Evolutionary conservation across 2,888 invertebrate genomes (phyloP).

Genomic region (Callyntrura guangdongensis): DNA sequence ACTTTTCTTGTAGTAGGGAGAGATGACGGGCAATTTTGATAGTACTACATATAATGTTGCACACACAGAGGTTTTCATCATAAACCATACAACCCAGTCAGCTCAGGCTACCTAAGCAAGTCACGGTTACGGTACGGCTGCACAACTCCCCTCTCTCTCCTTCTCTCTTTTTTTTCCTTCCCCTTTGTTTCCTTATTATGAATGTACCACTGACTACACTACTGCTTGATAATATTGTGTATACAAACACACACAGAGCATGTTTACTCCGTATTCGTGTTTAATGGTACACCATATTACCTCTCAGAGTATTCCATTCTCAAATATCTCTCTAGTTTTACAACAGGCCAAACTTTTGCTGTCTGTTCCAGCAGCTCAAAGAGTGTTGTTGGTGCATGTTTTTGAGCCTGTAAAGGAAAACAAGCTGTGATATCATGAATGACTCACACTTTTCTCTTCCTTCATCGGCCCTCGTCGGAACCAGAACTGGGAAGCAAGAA

Average conservation of each 20-base stretch:
- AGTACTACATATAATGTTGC: neutral
- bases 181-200: slow-evolving; percentile 32
- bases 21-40: neutral
- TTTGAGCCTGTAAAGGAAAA: slow-evolving; percentile 67
- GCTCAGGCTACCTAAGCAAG: neutral
- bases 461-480: slow-evolving; percentile 73
- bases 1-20: slow-evolving; percentile 27
- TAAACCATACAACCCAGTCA: slow-evolving; percentile 6
- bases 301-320: slow-evolving; percentile 43
- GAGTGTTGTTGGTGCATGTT: slow-evolving; percentile 55
- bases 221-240: neutral
- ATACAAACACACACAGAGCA: neutral
- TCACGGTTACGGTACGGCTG: neutral
- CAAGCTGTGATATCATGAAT: slow-evolving; percentile 74
- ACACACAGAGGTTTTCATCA: slow-evolving; percentile 16
- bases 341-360: slow-evolving; percentile 24
- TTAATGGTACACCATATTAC: slow-evolving; percentile 10
- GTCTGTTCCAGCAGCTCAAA: slow-evolving; percentile 17
- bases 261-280: slow-evolving; percentile 32
- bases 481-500: slow-evolving; percentile 55
- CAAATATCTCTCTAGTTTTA: slow-evolving; percentile 29
- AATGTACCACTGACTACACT: neutral
- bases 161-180: slow-evolving; percentile 20
- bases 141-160: neutral
- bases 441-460: slow-evolving; percentile 73